Conservation (phyloP, 92 coral and sea anemone species). For the Umimayanthus chanpuru region DNA sequence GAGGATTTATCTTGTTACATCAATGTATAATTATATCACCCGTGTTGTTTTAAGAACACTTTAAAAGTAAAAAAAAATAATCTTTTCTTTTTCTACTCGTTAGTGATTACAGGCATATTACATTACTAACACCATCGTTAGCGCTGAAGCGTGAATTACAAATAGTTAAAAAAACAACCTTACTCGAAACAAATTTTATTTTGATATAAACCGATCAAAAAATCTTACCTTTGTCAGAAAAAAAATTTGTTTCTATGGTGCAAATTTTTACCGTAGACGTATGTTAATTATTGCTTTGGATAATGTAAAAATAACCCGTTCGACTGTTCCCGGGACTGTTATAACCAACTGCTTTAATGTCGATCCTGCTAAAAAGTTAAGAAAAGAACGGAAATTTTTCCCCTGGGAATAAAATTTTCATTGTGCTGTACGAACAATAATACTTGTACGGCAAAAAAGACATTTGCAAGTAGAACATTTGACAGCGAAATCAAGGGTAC, state of each 20-base stretch:
- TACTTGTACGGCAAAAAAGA: background rate
- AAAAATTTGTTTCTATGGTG: background rate
- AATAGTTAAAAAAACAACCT: too few relatives aligned
- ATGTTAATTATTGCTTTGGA: background rate
- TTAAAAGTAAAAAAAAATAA: background rate
- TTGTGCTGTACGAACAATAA: background rate
- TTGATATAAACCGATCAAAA: background rate
- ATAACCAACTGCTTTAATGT: background rate
- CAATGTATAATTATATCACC: conserved; percentile 4
- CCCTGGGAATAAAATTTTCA: too few relatives aligned
- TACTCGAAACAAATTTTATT: background rate
- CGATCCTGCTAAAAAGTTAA: background rate
- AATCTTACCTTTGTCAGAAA: background rate
- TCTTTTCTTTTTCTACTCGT: background rate
- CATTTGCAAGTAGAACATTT: background rate
- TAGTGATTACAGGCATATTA: background rate
- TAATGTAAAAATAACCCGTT: too few relatives aligned
- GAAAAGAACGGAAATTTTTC: too few relatives aligned
- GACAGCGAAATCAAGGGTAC: background rate
- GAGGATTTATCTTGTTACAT: conserved; percentile 16
- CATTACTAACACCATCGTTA: background rate
- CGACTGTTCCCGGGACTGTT: background rate
- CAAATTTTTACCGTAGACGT: too few relatives aligned
- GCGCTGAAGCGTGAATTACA: background rate
- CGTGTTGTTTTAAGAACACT: background rate